These are phyloP conservation scores for Meles meles DNA, from an alignment of 2,113 vertebrate genomes.

Conservation along the genomic window DNA sequence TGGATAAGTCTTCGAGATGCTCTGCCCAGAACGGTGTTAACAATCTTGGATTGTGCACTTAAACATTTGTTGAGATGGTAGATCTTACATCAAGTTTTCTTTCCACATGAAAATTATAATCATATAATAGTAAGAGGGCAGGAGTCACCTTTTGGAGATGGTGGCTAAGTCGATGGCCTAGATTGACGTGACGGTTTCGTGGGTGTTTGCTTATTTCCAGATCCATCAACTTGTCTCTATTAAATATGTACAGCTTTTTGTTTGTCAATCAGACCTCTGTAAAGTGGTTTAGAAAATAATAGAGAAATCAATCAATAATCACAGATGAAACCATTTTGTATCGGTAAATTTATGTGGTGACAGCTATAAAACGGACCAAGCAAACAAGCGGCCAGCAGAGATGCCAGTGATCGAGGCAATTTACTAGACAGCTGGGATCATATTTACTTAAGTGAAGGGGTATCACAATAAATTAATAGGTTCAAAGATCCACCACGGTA, in stretches of 20 bases:
- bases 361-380: neutral
- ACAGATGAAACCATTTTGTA: constrained; percentile 32
- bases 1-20: neutral
- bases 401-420: constrained; percentile 51
- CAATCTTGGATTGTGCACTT: neutral
- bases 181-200: neutral
- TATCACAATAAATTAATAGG: constrained; percentile 66
- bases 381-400: constrained; percentile 26
- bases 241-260: neutral
- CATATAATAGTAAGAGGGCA: neutral
- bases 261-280: neutral
- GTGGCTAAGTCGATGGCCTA: neutral
- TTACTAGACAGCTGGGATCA: constrained; percentile 56
- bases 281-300: neutral
- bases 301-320: neutral
- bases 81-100: neutral
- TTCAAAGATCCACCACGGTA: constrained; percentile 63
- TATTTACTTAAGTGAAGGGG: constrained; percentile 54
- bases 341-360: neutral
- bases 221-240: neutral
- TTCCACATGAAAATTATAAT: neutral
- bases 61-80: neutral
- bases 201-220: neutral
- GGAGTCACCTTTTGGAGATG: neutral
- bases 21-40: neutral